Percentiles rank a stretch among this genome's conserved stretches.
These are phyloP conservation scores for Sebastes itinus DNA, from an alignment of 2,797 vertebrate species.

Conservation along the genomic window DNA sequence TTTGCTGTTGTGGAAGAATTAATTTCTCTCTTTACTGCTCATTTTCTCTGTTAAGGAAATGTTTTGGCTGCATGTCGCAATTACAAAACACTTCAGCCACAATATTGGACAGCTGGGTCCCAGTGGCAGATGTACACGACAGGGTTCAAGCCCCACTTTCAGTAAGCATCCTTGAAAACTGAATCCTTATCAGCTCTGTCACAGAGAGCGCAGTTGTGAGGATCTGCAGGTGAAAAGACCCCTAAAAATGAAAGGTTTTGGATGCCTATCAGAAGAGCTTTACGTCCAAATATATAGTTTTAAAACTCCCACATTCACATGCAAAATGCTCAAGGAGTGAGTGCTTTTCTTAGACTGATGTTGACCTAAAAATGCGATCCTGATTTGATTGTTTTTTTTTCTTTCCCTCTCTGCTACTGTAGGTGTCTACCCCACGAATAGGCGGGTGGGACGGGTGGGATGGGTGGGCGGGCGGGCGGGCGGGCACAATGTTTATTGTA, in stretches of 20 bases:
- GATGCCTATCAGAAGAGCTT: not conserved
- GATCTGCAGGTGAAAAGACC: not conserved
- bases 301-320: not conserved
- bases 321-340: not conserved
- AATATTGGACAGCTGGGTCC: not conserved
- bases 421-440: no score
- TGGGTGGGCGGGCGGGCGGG: no score
- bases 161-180: not conserved
- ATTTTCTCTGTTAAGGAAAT: not conserved
- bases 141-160: slow-evolving; percentile 5
- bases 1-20: not conserved
- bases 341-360: not conserved
- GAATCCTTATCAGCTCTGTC: not conserved
- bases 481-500: no score
- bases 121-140: not conserved
- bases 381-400: no score
- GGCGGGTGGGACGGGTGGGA: no score
- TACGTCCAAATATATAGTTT: not conserved
- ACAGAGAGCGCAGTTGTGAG: not conserved
- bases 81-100: not conserved
- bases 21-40: not conserved
- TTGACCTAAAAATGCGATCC: no score
- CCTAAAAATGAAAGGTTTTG: not conserved
- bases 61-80: not conserved
- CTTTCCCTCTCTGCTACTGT: no score